Base-by-base conservation (phyloP, 2,113 vertebrate species). In the Anthoscopus minutus region DNA sequence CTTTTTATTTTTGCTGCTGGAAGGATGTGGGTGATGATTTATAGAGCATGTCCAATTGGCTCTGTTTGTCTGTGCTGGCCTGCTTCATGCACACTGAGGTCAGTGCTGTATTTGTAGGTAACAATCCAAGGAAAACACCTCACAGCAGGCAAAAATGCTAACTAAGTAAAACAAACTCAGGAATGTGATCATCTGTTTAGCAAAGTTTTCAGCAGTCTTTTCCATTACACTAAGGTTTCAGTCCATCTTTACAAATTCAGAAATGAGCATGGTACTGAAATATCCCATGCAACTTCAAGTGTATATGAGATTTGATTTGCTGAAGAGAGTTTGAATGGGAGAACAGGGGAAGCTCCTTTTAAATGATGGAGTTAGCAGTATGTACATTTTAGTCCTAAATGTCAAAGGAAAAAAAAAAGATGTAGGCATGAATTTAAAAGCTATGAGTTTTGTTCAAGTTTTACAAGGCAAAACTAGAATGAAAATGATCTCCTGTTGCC, bases 11-110 rank as follows among this genome's bases (percentile, higher is more conserved):
- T 92, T 97, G 96, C 97, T 97, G 98, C 95, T 96, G 94, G 95
- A 97, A 97, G 96, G 95, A 98, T 97, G 92, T 95, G 97, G 96
- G 96, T 96, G 97, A 97, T 98, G 98, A 98, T 98, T 98, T 98
- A 98, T 97, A 95, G 96, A 97, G 96, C 96, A 96, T 93, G 92
- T 98, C 96, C 97, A 96, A 96, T 97, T 92, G 97, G 95, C 96
- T 97, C 76, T 96, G 96, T 97, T 98, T 98, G 97, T 94, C 95
- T 94, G 96, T 93, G 86, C 90, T 88, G 92, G 93, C 88, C 96
- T 81, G 95, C 89, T 91, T 96, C 96, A 80, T 72, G 86, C 90
- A 95, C 72, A 33, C 93, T 92, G 94, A 95, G 95, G 95, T 98
- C 97, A 94, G 94, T 61, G 94, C 94, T 96, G 87, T 96, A 73